Base-by-base conservation (phyloP, 1,140 invertebrate species). In the Drosophila littoralis region DNA sequence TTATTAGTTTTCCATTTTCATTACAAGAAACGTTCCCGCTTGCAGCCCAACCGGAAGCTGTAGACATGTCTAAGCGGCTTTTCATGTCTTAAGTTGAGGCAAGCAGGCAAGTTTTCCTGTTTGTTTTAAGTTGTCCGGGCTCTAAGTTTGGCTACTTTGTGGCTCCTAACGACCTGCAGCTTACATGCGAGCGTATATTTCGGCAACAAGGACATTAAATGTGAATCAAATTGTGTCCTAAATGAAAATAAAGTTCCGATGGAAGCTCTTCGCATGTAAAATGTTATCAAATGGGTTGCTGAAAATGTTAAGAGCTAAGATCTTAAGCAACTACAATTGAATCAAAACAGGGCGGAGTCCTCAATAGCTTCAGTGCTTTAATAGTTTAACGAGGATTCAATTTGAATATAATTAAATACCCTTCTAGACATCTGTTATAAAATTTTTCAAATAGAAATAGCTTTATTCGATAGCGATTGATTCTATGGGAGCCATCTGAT, bases 11-110 rank as follows among this genome's bases (percentile, higher is more conserved):
- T 61, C 48, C 79, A 72, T 74, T 81, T 79, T 70, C 76, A 48
- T 70, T 55, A 15, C 40, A 48, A 43, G 35, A 48, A 66, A 28
- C 35, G 28, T 7, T 7, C 28, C 12, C 38, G n/a, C 15, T 46
- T 54, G 36, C 35, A 42, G 43, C 15, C 33, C 60, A 32, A 73
- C 65, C 76, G 83, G 83, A 82, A 71, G 76, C 52, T 83, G 66
- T 79, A 63, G 63, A 83, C 80, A 82, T 59, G 73, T 67, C 66
- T 88, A 86, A 86, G 83, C 83, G 66, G 83, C 83, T 86, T 86
- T 86, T 35, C 69, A 59, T 77, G 77, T 67, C 67, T 67, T 69
- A 71, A 81, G 58, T 70, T 66, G 8, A 54, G 28, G 59, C 58
- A 22, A 22, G 22, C 50, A 46, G 54, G 55, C 38, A 78, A 78